These are phyloP conservation scores for Hybos culiciformis DNA, from an alignment of 2,888 invertebrate species.

Conservation along the genomic window DNA sequence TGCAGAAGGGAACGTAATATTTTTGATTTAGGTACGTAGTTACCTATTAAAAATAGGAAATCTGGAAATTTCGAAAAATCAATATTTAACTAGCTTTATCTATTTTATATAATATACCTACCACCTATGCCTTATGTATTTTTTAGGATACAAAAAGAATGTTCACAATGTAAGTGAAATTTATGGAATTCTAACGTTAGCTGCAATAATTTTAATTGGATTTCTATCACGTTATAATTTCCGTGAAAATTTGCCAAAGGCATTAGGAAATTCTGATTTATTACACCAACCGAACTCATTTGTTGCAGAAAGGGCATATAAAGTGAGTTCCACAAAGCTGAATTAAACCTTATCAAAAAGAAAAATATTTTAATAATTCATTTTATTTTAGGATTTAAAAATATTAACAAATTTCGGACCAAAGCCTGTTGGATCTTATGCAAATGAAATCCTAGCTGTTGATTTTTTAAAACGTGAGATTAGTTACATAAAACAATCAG, in stretches of 20 bases:
- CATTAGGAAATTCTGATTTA: slow-evolving; percentile 20
- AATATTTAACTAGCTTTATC: no score
- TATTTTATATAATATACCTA: no score
- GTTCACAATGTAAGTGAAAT: slow-evolving; percentile 23
- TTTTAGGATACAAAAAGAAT: slow-evolving; percentile 21
- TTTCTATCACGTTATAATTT: slow-evolving; percentile 19
- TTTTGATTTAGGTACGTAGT: no score
- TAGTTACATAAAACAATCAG: slow-evolving; percentile 37
- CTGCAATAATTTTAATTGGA: slow-evolving; percentile 17
- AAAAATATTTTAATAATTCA: no score
- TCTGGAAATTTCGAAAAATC: no score
- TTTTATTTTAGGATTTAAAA: no score
- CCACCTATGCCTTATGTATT: no score
- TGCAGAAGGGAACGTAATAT: no score
- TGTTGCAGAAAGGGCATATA: slow-evolving; percentile 50
- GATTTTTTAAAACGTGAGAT: slow-evolving; percentile 45
- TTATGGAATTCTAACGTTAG: slow-evolving; percentile 19
- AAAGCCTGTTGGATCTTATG: slow-evolving; percentile 57
- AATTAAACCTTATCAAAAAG: no score
- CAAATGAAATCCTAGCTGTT: slow-evolving; percentile 62
- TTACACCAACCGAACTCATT: slow-evolving; percentile 32
- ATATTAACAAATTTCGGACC: slow-evolving; percentile 48
- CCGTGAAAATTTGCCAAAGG: slow-evolving; percentile 20
- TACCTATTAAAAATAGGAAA: no score
- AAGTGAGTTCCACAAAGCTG: no score